These are phyloP conservation scores for Paratilapia polleni DNA, from an alignment of 2,113 vertebrate genomes.

Conservation along the genomic window DNA sequence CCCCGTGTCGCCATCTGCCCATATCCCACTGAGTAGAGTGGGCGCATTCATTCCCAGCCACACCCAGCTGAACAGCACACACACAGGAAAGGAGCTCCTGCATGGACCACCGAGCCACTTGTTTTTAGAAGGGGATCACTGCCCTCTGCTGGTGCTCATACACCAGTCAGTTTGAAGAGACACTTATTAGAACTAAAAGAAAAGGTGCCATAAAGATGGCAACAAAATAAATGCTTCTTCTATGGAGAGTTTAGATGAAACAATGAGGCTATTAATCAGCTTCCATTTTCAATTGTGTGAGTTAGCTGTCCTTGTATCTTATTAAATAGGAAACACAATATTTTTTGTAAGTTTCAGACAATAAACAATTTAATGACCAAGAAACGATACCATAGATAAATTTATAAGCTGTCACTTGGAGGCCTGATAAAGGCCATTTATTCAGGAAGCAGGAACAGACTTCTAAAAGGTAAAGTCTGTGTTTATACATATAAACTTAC, in stretches of 20 bases:
- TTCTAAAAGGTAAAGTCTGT: too few relatives aligned
- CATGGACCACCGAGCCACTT: background rate
- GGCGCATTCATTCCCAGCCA: background rate
- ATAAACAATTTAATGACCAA: too few relatives aligned
- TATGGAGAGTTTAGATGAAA: background rate
- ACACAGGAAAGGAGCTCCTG: background rate
- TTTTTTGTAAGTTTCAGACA: too few relatives aligned
- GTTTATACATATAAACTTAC: too few relatives aligned
- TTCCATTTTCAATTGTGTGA: too few relatives aligned
- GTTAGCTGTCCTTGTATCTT: too few relatives aligned
- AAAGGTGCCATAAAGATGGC: background rate
- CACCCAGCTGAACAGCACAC: background rate
- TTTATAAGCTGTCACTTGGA: too few relatives aligned
- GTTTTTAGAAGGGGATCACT: constrained; percentile 16
- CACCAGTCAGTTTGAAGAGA: background rate
- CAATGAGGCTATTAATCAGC: background rate
- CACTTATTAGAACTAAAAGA: background rate
- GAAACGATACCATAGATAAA: too few relatives aligned
- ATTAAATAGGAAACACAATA: too few relatives aligned
- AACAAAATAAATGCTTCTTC: background rate
- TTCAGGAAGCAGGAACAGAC: too few relatives aligned
- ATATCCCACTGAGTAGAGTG: background rate
- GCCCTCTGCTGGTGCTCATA: constrained; percentile 65
- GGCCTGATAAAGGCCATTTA: too few relatives aligned
- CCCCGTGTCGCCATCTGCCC: constrained; percentile 36